Evolutionary conservation across 2,888 invertebrate genomes (phyloP).

Genomic region (Dorcus hopei): DNA sequence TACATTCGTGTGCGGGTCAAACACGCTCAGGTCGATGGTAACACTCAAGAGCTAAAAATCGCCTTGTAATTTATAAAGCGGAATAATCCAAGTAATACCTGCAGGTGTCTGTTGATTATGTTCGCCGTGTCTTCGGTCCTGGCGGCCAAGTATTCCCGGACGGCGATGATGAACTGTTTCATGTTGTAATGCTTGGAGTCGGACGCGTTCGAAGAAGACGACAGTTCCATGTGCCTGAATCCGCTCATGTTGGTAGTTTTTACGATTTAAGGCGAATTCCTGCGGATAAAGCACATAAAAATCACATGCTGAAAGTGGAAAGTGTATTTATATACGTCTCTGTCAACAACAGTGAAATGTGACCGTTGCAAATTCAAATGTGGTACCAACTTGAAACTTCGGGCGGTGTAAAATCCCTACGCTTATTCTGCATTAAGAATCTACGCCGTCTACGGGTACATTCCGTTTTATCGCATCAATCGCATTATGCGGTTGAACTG

Average conservation of each 20-base stretch:
- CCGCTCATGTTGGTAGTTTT: neutral
- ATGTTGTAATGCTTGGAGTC: conserved; percentile 40
- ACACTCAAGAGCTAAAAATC: conserved; percentile 58
- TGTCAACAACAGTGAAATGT: too few relatives aligned
- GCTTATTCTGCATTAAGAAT: too few relatives aligned
- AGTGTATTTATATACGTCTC: too few relatives aligned
- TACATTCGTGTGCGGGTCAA: conserved; percentile 63
- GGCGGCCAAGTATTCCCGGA: conserved; percentile 54
- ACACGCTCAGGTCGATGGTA: conserved; percentile 62
- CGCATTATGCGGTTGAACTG: too few relatives aligned
- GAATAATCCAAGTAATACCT: conserved; percentile 20
- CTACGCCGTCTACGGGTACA: too few relatives aligned
- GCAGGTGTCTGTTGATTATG: conserved; percentile 54
- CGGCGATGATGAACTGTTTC: conserved; percentile 56
- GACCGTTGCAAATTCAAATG: too few relatives aligned
- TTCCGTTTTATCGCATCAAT: too few relatives aligned
- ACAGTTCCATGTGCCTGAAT: neutral
- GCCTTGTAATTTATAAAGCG: neutral
- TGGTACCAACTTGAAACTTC: too few relatives aligned
- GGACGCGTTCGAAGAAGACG: neutral
- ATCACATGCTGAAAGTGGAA: too few relatives aligned
- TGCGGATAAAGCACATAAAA: too few relatives aligned
- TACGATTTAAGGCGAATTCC: too few relatives aligned
- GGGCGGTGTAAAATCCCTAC: too few relatives aligned
- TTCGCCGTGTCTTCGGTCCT: conserved; percentile 54